Conservation (phyloP, 2,113 vertebrate species). For the Gambusia holbrooki region DNA sequence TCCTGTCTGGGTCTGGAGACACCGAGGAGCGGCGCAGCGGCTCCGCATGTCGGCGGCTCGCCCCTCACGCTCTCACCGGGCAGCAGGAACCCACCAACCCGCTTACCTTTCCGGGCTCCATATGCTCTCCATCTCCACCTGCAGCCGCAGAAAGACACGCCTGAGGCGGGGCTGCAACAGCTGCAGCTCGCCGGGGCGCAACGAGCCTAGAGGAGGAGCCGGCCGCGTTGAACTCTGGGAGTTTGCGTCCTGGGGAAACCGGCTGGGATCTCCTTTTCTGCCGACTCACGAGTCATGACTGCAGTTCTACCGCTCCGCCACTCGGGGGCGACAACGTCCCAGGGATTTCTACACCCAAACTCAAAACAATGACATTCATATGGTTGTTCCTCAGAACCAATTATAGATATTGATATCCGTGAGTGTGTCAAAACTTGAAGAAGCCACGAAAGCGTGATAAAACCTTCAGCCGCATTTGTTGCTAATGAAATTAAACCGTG, state of each 20-base stretch:
- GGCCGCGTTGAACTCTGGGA: conserved; percentile 70
- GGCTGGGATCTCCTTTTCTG: conserved; percentile 32
- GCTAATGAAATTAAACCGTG: not conserved
- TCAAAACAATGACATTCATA: not conserved
- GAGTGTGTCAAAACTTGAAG: not conserved
- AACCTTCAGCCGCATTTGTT: not conserved
- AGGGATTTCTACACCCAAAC: not conserved
- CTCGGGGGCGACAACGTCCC: conserved; percentile 36
- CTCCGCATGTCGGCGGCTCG: conserved; percentile 30
- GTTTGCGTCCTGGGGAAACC: conserved; percentile 52
- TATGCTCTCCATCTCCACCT: conserved; percentile 64
- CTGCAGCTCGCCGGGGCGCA: conserved; percentile 27
- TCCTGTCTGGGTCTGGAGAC: not conserved
- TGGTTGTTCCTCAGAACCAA: not conserved
- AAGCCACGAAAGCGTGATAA: not conserved
- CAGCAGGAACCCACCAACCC: conserved; percentile 38
- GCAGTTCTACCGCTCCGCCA: conserved; percentile 23
- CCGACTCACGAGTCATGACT: conserved; percentile 46
- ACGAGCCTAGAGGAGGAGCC: conserved; percentile 10
- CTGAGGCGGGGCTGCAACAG: conserved; percentile 7
- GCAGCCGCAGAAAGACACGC: conserved; percentile 52
- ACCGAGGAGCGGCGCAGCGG: not conserved
- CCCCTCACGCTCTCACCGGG: conserved; percentile 28
- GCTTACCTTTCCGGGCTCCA: conserved; percentile 79
- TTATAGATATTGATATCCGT: not conserved